These are phyloP conservation scores for Cataglyphis altisquamis DNA, from an alignment of 2,888 invertebrate genomes.

Conservation along the genomic window DNA sequence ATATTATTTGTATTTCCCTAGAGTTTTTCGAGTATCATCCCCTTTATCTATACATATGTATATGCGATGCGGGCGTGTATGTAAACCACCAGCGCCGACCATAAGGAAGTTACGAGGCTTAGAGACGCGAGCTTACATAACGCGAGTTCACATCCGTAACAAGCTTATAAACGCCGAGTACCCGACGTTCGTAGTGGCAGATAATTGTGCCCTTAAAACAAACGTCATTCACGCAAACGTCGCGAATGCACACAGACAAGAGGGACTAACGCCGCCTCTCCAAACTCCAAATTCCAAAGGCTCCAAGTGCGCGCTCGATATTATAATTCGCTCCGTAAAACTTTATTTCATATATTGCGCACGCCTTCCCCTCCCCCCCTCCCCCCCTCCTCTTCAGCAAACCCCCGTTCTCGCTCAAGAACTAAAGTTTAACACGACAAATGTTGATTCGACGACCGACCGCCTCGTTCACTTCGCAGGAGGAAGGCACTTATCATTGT, in stretches of 20 bases:
- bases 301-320: not conserved
- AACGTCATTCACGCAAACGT: constrained; percentile 19
- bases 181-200: constrained; percentile 50
- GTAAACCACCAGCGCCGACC: constrained; percentile 25
- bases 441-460: constrained; percentile 37
- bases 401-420: not conserved
- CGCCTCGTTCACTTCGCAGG: constrained; percentile 30
- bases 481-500: constrained; percentile 34
- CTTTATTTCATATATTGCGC: not conserved
- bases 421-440: constrained; percentile 7
- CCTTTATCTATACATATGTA: too few species aligned
- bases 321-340: not conserved
- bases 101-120: constrained; percentile 66
- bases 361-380: not conserved
- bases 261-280: not conserved
- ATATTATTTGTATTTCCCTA: constrained; percentile 52
- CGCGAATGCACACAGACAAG: not conserved
- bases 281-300: not conserved
- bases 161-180: constrained; percentile 58
- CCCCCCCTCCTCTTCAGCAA: not conserved
- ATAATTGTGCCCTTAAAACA: constrained; percentile 45
- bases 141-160: constrained; percentile 27
- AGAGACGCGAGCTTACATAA: constrained; percentile 43
- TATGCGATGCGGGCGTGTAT: constrained; percentile 14
- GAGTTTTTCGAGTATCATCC: constrained; percentile 47